Evolutionary conservation across 2,888 invertebrate genomes (phyloP).

Genomic region (Epinotia ramella): DNA sequence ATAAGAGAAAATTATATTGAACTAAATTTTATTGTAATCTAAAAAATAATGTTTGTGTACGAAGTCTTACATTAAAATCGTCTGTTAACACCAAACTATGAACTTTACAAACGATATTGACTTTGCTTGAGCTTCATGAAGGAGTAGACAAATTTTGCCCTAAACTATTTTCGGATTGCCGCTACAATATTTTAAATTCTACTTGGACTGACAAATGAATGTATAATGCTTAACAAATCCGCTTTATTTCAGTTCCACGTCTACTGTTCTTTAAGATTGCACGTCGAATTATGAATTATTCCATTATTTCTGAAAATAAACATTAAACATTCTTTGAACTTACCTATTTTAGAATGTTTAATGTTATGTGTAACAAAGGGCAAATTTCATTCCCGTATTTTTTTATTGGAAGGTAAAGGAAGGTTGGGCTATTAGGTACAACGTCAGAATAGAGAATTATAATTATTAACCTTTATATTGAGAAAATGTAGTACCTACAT

Average conservation of each 20-base stretch:
- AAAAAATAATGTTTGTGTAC: background rate
- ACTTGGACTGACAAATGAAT: slow-evolving; percentile 13
- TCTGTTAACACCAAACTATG: slow-evolving; percentile 6
- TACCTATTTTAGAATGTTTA: background rate
- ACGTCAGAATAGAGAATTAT: background rate
- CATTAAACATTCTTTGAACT: background rate
- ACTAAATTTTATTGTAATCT: background rate
- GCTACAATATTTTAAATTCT: slow-evolving; percentile 21
- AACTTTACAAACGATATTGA: slow-evolving; percentile 10
- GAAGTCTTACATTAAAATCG: background rate
- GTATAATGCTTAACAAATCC: slow-evolving; percentile 12
- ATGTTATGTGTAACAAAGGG: background rate
- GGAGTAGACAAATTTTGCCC: background rate
- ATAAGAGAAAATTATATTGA: slow-evolving; percentile 14
- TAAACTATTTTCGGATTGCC: slow-evolving; percentile 1
- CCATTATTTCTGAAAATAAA: background rate
- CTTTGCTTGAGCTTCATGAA: slow-evolving; percentile 12
- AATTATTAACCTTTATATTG: background rate
- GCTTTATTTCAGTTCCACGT: slow-evolving; percentile 6
- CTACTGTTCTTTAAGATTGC: slow-evolving; percentile 32
- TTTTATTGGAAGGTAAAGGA: background rate
- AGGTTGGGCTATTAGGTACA: background rate
- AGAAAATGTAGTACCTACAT: background rate
- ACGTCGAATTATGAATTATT: slow-evolving; percentile 8
- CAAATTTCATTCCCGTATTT: background rate